Evolutionary conservation across 2,113 vertebrate species (phyloP), one percentile per base, ranked within the genome.

Genomic region (Sinocyclocheilus maitianheensis): DNA sequence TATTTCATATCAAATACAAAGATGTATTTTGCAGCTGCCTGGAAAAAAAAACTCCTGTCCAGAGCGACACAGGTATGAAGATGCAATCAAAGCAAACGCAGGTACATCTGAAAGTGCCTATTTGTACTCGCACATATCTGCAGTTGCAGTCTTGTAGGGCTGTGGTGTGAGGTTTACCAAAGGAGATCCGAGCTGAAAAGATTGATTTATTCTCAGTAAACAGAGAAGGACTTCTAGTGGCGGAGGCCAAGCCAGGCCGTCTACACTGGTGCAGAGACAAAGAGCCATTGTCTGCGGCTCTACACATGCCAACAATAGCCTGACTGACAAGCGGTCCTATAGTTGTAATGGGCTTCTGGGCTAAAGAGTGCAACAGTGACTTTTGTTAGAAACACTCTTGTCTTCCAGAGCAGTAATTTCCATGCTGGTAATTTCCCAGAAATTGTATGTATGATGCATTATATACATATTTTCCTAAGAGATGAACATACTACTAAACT

Each of bases 351-450:
- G 87, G 71, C 88, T 87, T n/a, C 85, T 88, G 81, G 83, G 62
- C 84, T 87, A 87, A 82, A 91, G 88, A 84, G 86, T 69, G 92
- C 91, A 94, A 93, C 92, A 90, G 91, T 78, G 87, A 90, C 93
- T 95, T 63, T 94, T 95, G 94, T 95, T 91, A 89, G 74, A 77
- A 81, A 85, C 11, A 87, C 90, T 91, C 89, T 90, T 91, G 92
- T 92, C 93, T 89, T 94, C 91, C 86, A 86, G 87, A 91, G 94
- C 92, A 94, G 93, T 94, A 91, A 91, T 87, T 84, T 84, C 65
- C 72, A 86, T 91, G 89, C 62, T 84, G 88, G 60, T 24, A 78
- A 81, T 46, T 81, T 65, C 60, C 18, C 60, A 18, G 40, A 81
- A 62, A 24, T 65, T 14, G 14, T 60, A 58, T n/a, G 10, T 75